Conservation (phyloP, 2,113 vertebrate genomes). For the Numenius arquata region DNA sequence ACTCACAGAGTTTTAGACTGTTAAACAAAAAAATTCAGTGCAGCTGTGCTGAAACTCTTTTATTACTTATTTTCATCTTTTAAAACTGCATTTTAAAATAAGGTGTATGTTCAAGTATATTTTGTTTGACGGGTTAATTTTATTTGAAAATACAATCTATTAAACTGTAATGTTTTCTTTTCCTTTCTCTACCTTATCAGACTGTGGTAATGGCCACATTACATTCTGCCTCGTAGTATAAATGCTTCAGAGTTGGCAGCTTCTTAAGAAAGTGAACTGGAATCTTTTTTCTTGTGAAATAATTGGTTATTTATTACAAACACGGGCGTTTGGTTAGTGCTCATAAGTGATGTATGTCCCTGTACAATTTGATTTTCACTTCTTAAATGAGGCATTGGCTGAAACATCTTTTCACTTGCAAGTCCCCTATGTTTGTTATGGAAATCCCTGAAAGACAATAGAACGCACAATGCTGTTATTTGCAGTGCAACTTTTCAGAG, state of each 20-base stretch:
- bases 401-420: neutral
- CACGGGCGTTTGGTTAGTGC: neutral
- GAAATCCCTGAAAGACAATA: neutral
- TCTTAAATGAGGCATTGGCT: neutral
- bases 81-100: neutral
- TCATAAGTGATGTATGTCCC: neutral
- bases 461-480: neutral
- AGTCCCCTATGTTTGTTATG: neutral
- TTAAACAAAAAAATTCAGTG: neutral
- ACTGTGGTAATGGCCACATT: neutral
- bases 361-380: neutral
- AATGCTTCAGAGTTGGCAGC: neutral
- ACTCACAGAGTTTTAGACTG: neutral
- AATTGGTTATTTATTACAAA: neutral
- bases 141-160: neutral
- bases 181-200: neutral
- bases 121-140: neutral
- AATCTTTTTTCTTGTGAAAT: neutral
- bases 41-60: neutral
- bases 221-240: neutral
- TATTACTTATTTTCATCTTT: neutral
- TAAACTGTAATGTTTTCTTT: neutral
- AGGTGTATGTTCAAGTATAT: neutral
- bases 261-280: neutral
- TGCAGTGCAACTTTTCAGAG: neutral